Conservation (phyloP, 2,888 invertebrate species). For the Loripinus fragilis region DNA sequence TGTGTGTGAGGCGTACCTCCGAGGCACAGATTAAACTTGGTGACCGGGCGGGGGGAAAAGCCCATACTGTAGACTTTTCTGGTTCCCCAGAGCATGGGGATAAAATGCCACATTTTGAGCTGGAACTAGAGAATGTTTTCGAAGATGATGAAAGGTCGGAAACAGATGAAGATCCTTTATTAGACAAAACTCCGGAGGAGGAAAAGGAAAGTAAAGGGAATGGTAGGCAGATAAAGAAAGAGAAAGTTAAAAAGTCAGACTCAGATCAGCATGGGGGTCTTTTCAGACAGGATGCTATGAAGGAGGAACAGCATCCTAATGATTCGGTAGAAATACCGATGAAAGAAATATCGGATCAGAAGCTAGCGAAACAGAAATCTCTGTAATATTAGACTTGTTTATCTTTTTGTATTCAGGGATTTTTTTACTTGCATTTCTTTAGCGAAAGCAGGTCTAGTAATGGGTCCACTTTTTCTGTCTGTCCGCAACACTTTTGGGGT, state of each 20-base stretch:
- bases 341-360: constrained; percentile 29
- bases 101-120: not conserved
- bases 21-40: constrained; percentile 42
- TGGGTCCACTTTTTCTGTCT: too few relatives aligned
- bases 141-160: not conserved
- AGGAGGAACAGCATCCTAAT: constrained; percentile 27
- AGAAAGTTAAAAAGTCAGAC: not conserved
- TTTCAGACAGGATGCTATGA: constrained; percentile 49
- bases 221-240: not conserved
- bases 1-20: constrained; percentile 38
- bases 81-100: constrained; percentile 4
- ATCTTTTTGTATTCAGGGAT: too few relatives aligned
- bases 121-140: not conserved
- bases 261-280: constrained; percentile 31
- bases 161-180: not conserved
- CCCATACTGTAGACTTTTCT: constrained; percentile 23
- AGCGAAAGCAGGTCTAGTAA: too few relatives aligned
- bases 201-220: not conserved
- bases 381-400: too few relatives aligned
- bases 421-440: too few relatives aligned
- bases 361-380: constrained; percentile 38
- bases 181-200: constrained; percentile 9
- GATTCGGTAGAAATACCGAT: constrained; percentile 29
- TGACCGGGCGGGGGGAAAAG: constrained; percentile 14
- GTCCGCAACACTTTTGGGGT: too few relatives aligned